Conservation (phyloP, 2,888 invertebrate species). For the Bedellia somnulentella region DNA sequence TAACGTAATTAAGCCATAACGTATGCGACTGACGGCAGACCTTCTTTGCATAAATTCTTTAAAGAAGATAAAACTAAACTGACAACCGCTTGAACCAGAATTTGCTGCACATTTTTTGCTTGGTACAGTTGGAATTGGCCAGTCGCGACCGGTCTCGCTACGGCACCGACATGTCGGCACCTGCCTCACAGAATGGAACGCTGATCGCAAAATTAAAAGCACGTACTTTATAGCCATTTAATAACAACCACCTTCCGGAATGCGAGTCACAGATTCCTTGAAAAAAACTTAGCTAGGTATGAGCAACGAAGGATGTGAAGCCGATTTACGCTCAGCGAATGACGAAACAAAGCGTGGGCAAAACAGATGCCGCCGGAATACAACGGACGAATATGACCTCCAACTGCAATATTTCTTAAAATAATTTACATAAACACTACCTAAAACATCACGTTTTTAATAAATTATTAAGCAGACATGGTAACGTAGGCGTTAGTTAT, state of each 20-base stretch:
- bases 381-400: too few relatives aligned
- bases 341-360: too few relatives aligned
- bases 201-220: slow-evolving; percentile 30
- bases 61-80: slow-evolving; percentile 5
- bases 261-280: slow-evolving; percentile 6
- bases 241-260: slow-evolving; percentile 21
- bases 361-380: too few relatives aligned
- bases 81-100: too few relatives aligned
- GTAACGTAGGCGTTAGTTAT: too few relatives aligned
- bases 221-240: slow-evolving; percentile 12
- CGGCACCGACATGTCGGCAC: slow-evolving; percentile 39
- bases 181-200: slow-evolving; percentile 36
- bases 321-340: too few relatives aligned
- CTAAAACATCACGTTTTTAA: too few relatives aligned
- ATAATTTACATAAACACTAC: too few relatives aligned
- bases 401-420: too few relatives aligned
- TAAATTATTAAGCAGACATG: too few relatives aligned
- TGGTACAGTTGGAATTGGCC: slow-evolving; percentile 5
- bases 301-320: too few relatives aligned
- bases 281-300: too few relatives aligned
- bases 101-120: slow-evolving; percentile 16
- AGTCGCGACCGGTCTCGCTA: slow-evolving; percentile 12
- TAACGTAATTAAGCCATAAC: slow-evolving; percentile 26
- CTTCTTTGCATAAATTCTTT: slow-evolving; percentile 17
- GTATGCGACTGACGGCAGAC: slow-evolving; percentile 19